Percentiles rank a stretch among this genome's conserved stretches.
Conservation (phyloP, 1,140 invertebrate species). For the Trichoplusia ni region DNA sequence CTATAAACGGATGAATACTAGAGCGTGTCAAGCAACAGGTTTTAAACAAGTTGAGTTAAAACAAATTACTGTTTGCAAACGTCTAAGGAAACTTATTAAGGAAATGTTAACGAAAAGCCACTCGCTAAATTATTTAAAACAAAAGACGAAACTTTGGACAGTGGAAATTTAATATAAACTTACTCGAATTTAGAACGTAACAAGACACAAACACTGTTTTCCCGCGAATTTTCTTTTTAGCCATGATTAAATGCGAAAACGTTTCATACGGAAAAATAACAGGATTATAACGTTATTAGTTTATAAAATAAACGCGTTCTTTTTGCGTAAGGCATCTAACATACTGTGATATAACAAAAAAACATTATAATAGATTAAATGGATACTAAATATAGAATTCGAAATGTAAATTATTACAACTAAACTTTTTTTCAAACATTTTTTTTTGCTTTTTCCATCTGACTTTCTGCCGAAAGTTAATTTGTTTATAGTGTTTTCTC, state of each 20-base stretch:
- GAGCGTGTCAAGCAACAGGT: background rate
- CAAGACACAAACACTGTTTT: background rate
- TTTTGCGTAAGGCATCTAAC: too few species aligned
- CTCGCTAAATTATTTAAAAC: background rate
- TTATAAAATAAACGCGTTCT: background rate
- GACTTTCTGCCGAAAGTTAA: too few species aligned
- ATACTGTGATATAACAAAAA: too few species aligned
- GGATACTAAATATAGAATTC: too few species aligned
- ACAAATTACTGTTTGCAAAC: slow-evolving; percentile 1
- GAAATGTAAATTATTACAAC: too few species aligned
- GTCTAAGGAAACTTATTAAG: background rate
- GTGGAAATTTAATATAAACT: slow-evolving; percentile 5
- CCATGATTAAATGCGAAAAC: background rate
- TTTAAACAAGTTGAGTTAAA: background rate
- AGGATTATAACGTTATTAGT: background rate
- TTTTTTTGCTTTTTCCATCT: too few species aligned
- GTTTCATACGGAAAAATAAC: background rate
- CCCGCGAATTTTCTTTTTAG: background rate
- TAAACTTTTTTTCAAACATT: too few species aligned
- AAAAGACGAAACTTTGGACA: background rate
- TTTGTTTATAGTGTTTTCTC: too few species aligned
- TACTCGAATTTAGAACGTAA: background rate
- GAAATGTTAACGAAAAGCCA: background rate
- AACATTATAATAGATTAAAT: too few species aligned
- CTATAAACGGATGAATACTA: too few species aligned